Evolutionary conservation across 2,797 vertebrate genomes (phyloP).

Genomic region (Acomys russatus): DNA sequence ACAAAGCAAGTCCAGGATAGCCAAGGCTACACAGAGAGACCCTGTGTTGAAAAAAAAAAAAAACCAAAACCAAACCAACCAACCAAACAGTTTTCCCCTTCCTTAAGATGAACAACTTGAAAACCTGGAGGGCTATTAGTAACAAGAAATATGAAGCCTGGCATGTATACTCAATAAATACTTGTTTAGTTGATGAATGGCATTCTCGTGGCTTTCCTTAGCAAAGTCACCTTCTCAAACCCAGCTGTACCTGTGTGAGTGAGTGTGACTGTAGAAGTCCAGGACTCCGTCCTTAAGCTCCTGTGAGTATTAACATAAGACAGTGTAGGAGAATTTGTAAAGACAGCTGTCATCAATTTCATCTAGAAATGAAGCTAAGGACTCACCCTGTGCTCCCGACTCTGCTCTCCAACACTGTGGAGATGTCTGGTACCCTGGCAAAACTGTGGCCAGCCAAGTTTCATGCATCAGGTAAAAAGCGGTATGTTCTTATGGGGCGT

Average conservation of each 20-base stretch:
- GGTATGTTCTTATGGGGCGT: neutral
- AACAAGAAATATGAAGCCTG: slow-evolving; percentile 71
- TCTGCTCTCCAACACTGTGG: neutral
- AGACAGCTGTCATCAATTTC: neutral
- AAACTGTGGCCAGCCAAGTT: neutral
- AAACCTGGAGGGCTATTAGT: slow-evolving; percentile 55
- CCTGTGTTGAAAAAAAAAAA: no score
- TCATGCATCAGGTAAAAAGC: neutral
- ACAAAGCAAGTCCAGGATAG: no score
- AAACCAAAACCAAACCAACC: slow-evolving; percentile 16
- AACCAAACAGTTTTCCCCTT: slow-evolving; percentile 54
- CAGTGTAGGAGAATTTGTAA: neutral
- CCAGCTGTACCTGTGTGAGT: neutral
- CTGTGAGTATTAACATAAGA: neutral
- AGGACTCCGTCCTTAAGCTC: neutral
- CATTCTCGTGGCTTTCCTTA: slow-evolving; percentile 34
- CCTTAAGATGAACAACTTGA: slow-evolving; percentile 73
- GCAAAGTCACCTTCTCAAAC: neutral
- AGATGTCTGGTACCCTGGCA: neutral
- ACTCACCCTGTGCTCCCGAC: neutral
- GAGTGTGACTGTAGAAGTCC: neutral
- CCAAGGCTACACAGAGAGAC: no score
- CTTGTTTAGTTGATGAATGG: slow-evolving; percentile 65
- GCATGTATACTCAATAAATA: slow-evolving; percentile 55
- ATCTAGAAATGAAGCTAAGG: neutral